These are phyloP conservation scores for Chironomus tepperi DNA, from an alignment of 1,140 invertebrate genomes.

Conservation along the genomic window DNA sequence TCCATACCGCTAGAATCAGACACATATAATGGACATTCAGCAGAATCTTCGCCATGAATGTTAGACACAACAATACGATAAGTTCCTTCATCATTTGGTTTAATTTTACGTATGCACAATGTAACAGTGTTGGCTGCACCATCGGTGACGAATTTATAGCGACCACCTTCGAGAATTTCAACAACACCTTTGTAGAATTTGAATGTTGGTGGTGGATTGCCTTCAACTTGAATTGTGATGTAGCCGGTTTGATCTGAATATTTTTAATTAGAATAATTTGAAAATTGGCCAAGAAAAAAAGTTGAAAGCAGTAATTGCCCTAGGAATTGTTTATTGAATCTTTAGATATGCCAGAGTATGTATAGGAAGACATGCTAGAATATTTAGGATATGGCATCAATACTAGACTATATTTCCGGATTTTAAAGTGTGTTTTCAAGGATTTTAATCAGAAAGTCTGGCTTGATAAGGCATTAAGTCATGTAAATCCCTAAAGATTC, in stretches of 20 bases:
- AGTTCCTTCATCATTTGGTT: slow-evolving; percentile 94
- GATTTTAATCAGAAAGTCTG: not conserved
- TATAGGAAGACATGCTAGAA: too few relatives aligned
- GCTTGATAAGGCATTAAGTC: too few relatives aligned
- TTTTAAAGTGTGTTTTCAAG: not conserved
- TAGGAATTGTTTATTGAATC: too few relatives aligned
- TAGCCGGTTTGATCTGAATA: slow-evolving; percentile 76
- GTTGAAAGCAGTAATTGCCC: too few relatives aligned
- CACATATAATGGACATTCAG: slow-evolving; percentile 91
- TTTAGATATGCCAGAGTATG: too few relatives aligned
- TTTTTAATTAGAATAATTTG: slow-evolving; percentile 17
- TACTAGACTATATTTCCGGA: too few relatives aligned
- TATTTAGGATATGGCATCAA: too few relatives aligned
- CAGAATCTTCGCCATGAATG: slow-evolving; percentile 86
- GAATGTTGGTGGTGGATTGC: slow-evolving; percentile 87
- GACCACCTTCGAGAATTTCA: slow-evolving; percentile 85
- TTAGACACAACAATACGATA: slow-evolving; percentile 91
- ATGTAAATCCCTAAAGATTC: too few relatives aligned
- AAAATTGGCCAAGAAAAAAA: too few relatives aligned
- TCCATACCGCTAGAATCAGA: slow-evolving; percentile 96
- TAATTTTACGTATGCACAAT: slow-evolving; percentile 90
- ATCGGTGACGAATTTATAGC: slow-evolving; percentile 87
- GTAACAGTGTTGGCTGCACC: slow-evolving; percentile 82
- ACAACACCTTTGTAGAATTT: slow-evolving; percentile 90
- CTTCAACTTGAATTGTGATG: slow-evolving; percentile 79